Evolutionary conservation across 2,888 invertebrate species (phyloP), one percentile per base, ranked within the genome.

Genomic region (Psococerastis gibbosa): DNA sequence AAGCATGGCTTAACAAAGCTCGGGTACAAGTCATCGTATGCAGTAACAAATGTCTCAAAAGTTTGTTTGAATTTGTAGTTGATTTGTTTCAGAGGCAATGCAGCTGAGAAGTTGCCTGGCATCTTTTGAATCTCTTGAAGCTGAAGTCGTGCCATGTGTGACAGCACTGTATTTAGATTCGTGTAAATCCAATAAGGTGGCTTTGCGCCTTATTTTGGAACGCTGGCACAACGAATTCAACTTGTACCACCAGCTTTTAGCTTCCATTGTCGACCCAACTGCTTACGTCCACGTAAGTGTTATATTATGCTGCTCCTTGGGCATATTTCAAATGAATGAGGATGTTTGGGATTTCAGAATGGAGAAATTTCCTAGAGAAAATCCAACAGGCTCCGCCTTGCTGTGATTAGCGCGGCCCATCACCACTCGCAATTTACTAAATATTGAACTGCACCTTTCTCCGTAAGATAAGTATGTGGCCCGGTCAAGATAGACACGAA

Each of bases 191-290:
- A 64, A 66, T 47, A 59, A 61, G 49, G 69, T 71, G 48, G 59
- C 70, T 0, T 55, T 59, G 6, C 56, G 62, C 49, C 52, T 75
- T 3, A 57, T 78, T 42, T 63, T 67, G 15, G 58, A 64, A 17
- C 68, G 70, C 43, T 78, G 78, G 76, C 63, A 64, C 20, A 56
- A 63, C 35, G 75, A 78, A 58, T 67, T 75, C 2, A 57, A 59
- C 27, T 64, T 64, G 35, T 66, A 78, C 43, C 66, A 69, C 48
- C 61, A 67, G 45, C 64, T 65, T 34, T 68, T 79, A 32, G 73
- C 73, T 58, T 57, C 72, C 35, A 74, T 79, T 46, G 73, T 78
- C 3, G 78, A 79, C 57, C 75, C 78, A 1, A 65, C 68, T 43
- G 76, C 77, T 22, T 78, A 76, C 58, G 68, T 72, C 51, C 71